These are phyloP conservation scores for Pseudorhombus dupliciocellatus DNA, from an alignment of 2,113 vertebrate genomes.

Conservation along the genomic window DNA sequence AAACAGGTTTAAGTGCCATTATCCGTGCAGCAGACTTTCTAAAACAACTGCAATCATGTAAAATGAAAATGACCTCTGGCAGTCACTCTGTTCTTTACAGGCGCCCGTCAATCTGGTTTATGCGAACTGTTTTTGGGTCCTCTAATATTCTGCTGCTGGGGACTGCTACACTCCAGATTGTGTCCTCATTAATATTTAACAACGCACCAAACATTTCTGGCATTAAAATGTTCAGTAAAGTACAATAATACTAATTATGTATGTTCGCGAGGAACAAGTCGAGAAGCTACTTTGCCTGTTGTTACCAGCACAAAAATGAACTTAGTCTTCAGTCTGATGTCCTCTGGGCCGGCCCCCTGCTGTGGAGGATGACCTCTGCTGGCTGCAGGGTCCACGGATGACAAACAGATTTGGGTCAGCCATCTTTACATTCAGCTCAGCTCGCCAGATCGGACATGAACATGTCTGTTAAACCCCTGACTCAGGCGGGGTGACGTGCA, in stretches of 20 bases:
- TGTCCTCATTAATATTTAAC: constrained; percentile 5
- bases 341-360: too few relatives aligned
- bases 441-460: too few relatives aligned
- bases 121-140: not conserved
- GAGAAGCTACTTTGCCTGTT: not conserved
- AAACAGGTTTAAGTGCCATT: constrained; percentile 27
- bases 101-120: not conserved
- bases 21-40: constrained; percentile 20
- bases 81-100: constrained; percentile 14
- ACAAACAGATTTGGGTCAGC: too few relatives aligned
- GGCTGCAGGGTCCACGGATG: too few relatives aligned
- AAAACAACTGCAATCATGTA: constrained; percentile 36
- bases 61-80: constrained; percentile 46
- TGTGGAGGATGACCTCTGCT: too few relatives aligned
- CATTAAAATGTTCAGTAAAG: not conserved
- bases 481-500: too few relatives aligned
- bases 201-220: not conserved
- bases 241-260: not conserved
- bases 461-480: too few relatives aligned
- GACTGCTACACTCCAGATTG: not conserved
- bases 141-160: constrained; percentile 11
- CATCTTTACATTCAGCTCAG: too few relatives aligned
- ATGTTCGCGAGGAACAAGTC: not conserved
- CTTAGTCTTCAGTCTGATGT: too few relatives aligned
- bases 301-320: too few relatives aligned